phyloP scores from a whole-genome alignment of 2,113 vertebrate genomes.

The Pandion haliaetus region DNA sequence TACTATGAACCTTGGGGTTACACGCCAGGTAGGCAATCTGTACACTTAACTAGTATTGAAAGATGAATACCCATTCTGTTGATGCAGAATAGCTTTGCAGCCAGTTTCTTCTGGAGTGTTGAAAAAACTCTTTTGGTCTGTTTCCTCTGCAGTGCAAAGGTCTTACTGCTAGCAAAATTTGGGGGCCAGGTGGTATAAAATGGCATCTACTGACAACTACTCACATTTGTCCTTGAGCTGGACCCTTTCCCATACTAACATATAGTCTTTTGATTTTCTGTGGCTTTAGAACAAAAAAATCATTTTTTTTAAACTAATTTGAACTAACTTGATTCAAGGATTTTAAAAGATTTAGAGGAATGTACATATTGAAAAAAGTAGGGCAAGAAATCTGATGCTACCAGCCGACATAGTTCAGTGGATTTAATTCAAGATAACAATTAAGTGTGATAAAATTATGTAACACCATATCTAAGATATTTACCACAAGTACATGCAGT shows the following conservation, averaged over 20 bases:
- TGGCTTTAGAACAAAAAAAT: background rate
- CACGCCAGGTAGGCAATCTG: slow-evolving; percentile 84
- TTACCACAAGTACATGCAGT: background rate
- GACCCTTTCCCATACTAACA: background rate
- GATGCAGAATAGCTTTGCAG: background rate
- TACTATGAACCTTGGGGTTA: slow-evolving; percentile 99
- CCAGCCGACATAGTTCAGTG: background rate
- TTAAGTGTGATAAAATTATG: background rate
- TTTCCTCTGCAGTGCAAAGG: background rate
- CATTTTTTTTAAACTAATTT: background rate
- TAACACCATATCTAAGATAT: background rate
- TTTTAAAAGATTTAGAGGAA: background rate
- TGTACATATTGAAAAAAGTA: background rate
- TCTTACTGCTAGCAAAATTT: background rate
- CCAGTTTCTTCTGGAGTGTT: background rate
- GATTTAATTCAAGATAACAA: background rate
- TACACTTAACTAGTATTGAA: background rate
- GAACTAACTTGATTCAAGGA: background rate
- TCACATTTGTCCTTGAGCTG: background rate
- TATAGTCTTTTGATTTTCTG: background rate
- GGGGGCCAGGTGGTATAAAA: background rate
- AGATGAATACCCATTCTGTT: background rate
- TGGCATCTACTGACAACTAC: background rate
- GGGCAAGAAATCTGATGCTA: background rate
- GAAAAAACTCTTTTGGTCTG: background rate